Evolutionary conservation across 2,797 vertebrate genomes (phyloP).

Genomic region (Taeniopygia guttata): DNA sequence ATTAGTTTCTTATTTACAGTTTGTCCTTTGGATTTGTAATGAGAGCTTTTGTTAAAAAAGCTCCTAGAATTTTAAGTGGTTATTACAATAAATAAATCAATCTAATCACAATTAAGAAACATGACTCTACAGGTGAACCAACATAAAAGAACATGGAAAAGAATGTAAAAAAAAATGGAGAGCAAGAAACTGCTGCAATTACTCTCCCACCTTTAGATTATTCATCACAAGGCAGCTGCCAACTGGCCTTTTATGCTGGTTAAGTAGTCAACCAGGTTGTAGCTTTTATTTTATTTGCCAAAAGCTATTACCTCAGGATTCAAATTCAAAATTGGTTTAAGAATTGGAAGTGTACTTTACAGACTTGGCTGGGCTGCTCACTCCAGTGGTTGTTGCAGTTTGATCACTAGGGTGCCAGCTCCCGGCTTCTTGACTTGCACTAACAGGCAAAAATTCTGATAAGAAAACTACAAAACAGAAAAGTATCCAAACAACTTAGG

Average conservation of each 20-base stretch:
- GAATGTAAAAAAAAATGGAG: accelerated
- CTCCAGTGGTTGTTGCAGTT: not conserved
- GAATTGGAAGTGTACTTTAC: not conserved
- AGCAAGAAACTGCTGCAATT: not conserved
- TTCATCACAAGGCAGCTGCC: not conserved
- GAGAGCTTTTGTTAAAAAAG: not conserved
- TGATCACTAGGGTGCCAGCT: not conserved
- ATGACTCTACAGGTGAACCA: not conserved
- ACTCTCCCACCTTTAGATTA: not conserved
- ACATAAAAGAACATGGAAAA: not conserved
- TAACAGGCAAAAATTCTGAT: not conserved
- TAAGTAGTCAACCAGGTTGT: not conserved
- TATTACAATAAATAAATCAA: not conserved
- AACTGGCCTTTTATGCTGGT: not conserved
- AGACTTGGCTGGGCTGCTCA: not conserved
- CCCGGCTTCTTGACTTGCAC: not conserved
- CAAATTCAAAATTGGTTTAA: not conserved
- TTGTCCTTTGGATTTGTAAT: not conserved
- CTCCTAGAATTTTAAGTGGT: not conserved
- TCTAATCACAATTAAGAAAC: not conserved
- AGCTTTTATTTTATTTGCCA: not conserved
- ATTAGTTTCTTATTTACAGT: not conserved
- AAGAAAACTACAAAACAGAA: not conserved
- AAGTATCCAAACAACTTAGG: not conserved
- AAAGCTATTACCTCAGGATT: not conserved